These are phyloP conservation scores for Orientallactaga bullata DNA, from an alignment of 2,113 vertebrate species.

Conservation along the genomic window DNA sequence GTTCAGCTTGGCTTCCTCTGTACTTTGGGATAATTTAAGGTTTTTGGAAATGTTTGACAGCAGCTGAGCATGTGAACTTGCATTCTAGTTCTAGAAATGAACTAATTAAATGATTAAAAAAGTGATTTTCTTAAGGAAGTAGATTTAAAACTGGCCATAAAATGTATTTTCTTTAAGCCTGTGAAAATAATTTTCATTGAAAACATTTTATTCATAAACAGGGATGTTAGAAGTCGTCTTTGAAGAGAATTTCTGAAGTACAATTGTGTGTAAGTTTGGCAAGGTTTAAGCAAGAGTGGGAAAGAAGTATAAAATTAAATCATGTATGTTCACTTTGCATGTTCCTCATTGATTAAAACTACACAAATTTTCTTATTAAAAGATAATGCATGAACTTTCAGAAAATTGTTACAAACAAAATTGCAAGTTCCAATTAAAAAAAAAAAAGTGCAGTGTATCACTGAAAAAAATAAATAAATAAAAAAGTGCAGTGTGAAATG, in stretches of 20 bases:
- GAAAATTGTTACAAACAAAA: not conserved
- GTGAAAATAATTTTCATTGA: not conserved
- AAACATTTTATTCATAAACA: not conserved
- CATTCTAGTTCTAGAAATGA: not conserved
- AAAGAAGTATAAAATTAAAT: not conserved
- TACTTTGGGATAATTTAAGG: not conserved
- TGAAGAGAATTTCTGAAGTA: not conserved
- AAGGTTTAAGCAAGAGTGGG: not conserved
- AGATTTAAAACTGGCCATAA: not conserved
- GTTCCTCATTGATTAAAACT: not conserved
- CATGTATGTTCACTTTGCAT: too few species aligned
- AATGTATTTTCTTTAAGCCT: not conserved
- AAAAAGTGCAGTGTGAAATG: conserved; percentile 84
- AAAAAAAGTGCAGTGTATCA: too few species aligned
- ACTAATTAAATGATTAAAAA: not conserved
- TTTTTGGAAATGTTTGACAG: not conserved
- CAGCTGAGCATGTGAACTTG: not conserved
- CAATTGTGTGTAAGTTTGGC: not conserved
- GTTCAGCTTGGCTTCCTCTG: not conserved
- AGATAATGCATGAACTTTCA: not conserved
- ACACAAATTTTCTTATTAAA: not conserved
- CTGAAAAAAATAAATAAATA: too few species aligned
- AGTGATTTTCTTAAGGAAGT: not conserved
- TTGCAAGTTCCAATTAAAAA: not conserved
- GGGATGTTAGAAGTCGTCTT: not conserved